Conservation (phyloP, 1,140 invertebrate genomes). For the Carcinoscorpius rotundicauda region DNA sequence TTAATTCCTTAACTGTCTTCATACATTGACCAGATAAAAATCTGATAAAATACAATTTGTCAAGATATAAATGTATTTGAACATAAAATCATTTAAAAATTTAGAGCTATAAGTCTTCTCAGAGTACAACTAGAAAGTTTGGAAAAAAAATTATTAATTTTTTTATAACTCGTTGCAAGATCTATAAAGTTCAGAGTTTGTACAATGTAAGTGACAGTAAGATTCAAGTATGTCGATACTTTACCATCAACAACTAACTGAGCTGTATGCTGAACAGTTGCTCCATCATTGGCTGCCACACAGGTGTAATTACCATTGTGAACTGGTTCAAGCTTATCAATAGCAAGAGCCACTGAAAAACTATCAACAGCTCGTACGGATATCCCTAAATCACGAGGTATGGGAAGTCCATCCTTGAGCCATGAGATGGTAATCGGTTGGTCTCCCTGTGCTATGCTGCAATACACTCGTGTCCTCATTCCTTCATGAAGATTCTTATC, state of each 20-base stretch:
- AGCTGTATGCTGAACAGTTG: constrained; percentile 30
- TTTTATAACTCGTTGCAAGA: too few relatives aligned
- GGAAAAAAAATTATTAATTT: too few relatives aligned
- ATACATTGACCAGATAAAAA: too few relatives aligned
- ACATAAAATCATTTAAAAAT: too few relatives aligned
- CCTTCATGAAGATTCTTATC: constrained; percentile 49
- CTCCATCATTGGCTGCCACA: constrained; percentile 33
- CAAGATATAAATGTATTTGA: too few relatives aligned
- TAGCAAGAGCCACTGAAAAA: constrained; percentile 26
- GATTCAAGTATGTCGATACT: too few relatives aligned
- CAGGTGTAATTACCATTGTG: constrained; percentile 39
- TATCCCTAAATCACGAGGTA: constrained; percentile 2
- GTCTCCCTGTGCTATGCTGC: constrained; percentile 30
- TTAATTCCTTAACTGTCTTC: too few relatives aligned
- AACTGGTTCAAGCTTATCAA: constrained; percentile 29
- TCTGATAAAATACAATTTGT: too few relatives aligned
- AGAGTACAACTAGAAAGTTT: too few relatives aligned
- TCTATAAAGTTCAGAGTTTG: too few relatives aligned
- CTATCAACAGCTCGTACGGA: constrained; percentile 15
- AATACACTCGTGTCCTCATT: constrained; percentile 30
- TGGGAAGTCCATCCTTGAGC: constrained; percentile 12
- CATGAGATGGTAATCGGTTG: constrained; percentile 16
- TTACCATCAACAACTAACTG: constrained; percentile 33
- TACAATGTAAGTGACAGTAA: too few relatives aligned
- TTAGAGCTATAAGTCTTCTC: too few relatives aligned